These are phyloP conservation scores for Parotia lawesii DNA, from an alignment of 2,113 vertebrate genomes.

Conservation along the genomic window DNA sequence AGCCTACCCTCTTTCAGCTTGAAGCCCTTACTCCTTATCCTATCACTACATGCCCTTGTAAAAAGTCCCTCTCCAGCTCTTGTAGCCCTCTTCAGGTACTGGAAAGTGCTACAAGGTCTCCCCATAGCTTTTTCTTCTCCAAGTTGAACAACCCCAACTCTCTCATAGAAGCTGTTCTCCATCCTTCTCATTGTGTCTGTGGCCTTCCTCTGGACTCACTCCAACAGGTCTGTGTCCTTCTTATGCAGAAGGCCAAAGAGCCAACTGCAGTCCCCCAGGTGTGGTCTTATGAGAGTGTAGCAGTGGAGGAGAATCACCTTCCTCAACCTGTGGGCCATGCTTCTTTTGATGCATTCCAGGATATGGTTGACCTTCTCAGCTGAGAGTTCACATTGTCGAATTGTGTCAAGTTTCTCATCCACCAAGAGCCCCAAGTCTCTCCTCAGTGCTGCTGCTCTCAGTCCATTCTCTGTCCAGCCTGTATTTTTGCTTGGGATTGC, in stretches of 20 bases:
- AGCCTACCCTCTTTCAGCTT: not conserved
- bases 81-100: not conserved
- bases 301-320: not conserved
- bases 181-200: not conserved
- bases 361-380: too few relatives aligned
- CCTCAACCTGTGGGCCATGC: too few relatives aligned
- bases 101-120: not conserved
- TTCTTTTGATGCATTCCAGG: not conserved
- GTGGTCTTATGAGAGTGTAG: not conserved
- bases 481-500: not conserved
- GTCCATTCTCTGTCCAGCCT: not conserved
- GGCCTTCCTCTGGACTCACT: not conserved
- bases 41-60: too few relatives aligned
- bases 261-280: not conserved
- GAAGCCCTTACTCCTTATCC: not conserved
- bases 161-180: not conserved
- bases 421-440: not conserved
- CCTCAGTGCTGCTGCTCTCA: not conserved
- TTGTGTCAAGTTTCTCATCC: not conserved
- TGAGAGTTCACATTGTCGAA: rapidly evolving
- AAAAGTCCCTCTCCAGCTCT: not conserved
- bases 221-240: not conserved
- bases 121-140: not conserved
- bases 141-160: not conserved
- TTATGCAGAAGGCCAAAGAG: not conserved